Evolutionary conservation across 2,113 vertebrate genomes (phyloP), one percentile per base, ranked within the genome.

Genomic region (Labeo rohita): DNA sequence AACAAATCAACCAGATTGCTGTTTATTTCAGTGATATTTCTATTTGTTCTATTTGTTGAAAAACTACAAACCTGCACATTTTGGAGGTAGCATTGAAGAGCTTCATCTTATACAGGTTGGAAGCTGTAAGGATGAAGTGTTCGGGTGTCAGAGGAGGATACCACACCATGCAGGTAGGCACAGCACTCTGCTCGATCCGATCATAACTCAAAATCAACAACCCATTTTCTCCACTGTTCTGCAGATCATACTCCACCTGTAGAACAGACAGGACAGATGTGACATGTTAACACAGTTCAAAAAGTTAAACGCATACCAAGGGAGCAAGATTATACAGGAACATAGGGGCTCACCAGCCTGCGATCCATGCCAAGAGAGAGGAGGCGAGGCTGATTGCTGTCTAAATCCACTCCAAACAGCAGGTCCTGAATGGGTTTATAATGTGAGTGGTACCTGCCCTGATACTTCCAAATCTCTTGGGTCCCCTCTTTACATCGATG

Each of bases 211-310:
- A 84, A 18, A 98, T 92, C 15, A 93, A 89, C 88, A 99, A 89
- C 36, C 92, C 65, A 77, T 95, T 93, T 83, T 92, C 91, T 4
- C 66, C 85, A 87, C 96, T 96, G 84, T 90, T 93, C 13, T 80
- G 85, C 82, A 99, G 93, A 87, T 98, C 94, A 2, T 99, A 99
- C 88, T 99, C 98, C 79, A 99, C 95, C 98, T 99, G 87, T 89
- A 47, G 50, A 23, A 85, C 70, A 83, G 18, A 59, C 43, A 89
- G 15, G 39, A 83, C 50, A 72, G 59, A 90, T 0, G 74, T 45
- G 56, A 45, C 39, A 34, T 3, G 1, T 13, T 13, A 52, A 54
- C 4, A 66, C n/a, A 49, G 8, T 8, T 63, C 43, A 43, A 59
- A 18, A 56, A 39, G 54, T 43, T 36, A n/a, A 61, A 49, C 15